Conservation (phyloP, 2,888 invertebrate species). For the Sialis fuliginosa region DNA sequence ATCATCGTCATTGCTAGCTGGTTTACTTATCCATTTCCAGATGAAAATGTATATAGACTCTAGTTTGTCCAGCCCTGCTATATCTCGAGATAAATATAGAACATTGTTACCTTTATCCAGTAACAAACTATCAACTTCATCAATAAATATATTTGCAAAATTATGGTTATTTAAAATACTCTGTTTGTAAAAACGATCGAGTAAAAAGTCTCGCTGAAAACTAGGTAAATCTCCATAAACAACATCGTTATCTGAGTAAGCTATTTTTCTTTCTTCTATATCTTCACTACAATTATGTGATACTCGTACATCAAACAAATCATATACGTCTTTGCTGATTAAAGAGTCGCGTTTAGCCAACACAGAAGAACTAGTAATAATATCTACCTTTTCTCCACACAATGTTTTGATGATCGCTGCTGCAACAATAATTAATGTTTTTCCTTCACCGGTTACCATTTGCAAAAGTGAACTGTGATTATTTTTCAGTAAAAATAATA, state of each 20-base stretch:
- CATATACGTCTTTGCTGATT: slow-evolving; percentile 11
- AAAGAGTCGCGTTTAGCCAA: slow-evolving; percentile 17
- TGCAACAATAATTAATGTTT: slow-evolving; percentile 18
- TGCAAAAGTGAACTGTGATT: slow-evolving; percentile 15
- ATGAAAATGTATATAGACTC: slow-evolving; percentile 18
- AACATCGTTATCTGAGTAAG: slow-evolving; percentile 13
- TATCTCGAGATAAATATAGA: slow-evolving; percentile 20
- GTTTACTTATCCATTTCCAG: slow-evolving; percentile 14
- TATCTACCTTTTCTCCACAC: slow-evolving; percentile 15
- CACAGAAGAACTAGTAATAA: slow-evolving; percentile 19
- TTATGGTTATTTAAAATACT: slow-evolving; percentile 15
- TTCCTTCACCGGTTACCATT: slow-evolving; percentile 23
- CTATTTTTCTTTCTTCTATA: slow-evolving; percentile 11
- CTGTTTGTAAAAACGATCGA: slow-evolving; percentile 18
- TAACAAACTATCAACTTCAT: slow-evolving; percentile 26
- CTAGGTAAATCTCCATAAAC: slow-evolving; percentile 19
- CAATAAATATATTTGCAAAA: slow-evolving; percentile 19
- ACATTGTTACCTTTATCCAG: slow-evolving; percentile 23
- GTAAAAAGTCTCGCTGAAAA: slow-evolving; percentile 19
- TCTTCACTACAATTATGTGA: slow-evolving; percentile 15
- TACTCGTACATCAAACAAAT: slow-evolving; percentile 15
- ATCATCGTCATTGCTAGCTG: slow-evolving; percentile 3
- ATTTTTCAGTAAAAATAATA: slow-evolving; percentile 12
- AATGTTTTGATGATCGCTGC: slow-evolving; percentile 16
- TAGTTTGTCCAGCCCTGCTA: slow-evolving; percentile 20